Percentiles rank a stretch among this genome's conserved stretches.
These are phyloP conservation scores for Lasius fuliginosus DNA, from an alignment of 2,888 invertebrate genomes.

Conservation along the genomic window DNA sequence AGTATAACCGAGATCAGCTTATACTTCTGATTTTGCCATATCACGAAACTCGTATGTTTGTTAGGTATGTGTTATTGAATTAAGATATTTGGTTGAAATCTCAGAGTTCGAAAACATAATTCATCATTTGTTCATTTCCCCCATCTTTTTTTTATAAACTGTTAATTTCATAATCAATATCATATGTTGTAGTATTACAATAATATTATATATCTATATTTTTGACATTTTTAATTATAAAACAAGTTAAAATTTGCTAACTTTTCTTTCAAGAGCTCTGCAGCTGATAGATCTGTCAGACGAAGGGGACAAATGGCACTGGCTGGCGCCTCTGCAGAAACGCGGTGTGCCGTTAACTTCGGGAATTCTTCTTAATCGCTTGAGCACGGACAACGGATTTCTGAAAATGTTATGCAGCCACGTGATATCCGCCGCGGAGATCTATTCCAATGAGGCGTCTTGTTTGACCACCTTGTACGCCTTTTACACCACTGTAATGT, in stretches of 20 bases:
- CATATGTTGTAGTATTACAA: neutral
- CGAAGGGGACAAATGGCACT: slow-evolving; percentile 90
- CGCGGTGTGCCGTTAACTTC: slow-evolving; percentile 92
- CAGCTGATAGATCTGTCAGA: slow-evolving; percentile 91
- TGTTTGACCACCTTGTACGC: slow-evolving; percentile 91
- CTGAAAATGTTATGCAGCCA: slow-evolving; percentile 89
- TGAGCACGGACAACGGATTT: slow-evolving; percentile 89
- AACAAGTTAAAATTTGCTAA: neutral
- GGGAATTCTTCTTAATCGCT: slow-evolving; percentile 91
- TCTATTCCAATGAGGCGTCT: slow-evolving; percentile 88
- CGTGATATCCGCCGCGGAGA: slow-evolving; percentile 88
- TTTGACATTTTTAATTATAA: neutral
- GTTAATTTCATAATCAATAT: neutral
- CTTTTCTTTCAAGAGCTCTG: slow-evolving; percentile 87
- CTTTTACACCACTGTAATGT: slow-evolving; percentile 92
- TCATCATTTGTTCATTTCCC: neutral
- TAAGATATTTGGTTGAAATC: neutral
- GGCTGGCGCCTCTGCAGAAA: slow-evolving; percentile 92
- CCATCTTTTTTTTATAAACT: neutral
- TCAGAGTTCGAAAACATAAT: neutral
- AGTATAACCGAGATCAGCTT: slow-evolving; percentile 94
- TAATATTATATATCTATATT: neutral
- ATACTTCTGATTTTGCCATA: slow-evolving; percentile 95
- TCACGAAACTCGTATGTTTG: slow-evolving; percentile 96
- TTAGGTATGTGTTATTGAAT: slow-evolving; percentile 86